These are phyloP conservation scores for Oncorhynchus tshawytscha DNA, from an alignment of 2,113 vertebrate species.

Conservation along the genomic window DNA sequence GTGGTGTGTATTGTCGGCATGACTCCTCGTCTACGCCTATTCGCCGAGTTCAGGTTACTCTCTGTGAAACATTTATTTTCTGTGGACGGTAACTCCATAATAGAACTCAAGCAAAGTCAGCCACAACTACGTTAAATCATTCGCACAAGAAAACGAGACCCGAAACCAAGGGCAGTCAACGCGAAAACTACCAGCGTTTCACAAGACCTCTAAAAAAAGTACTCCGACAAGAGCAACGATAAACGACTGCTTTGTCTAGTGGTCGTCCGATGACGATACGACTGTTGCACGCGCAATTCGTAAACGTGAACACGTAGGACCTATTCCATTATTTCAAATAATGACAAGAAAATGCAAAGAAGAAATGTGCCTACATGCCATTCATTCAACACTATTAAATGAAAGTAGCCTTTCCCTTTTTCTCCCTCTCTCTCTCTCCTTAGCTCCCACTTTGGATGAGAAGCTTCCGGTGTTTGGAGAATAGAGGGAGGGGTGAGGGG, in stretches of 20 bases:
- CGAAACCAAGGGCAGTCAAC: not conserved
- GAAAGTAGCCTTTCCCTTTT: not conserved
- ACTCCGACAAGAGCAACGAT: not conserved
- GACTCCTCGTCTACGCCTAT: not conserved
- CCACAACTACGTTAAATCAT: not conserved
- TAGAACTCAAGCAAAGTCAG: not conserved
- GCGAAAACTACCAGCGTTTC: not conserved
- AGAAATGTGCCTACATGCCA: not conserved
- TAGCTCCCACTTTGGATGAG: slow-evolving; percentile 4
- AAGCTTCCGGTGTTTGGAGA: slow-evolving; percentile 25
- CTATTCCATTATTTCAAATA: too few species aligned
- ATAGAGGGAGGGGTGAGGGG: not conserved
- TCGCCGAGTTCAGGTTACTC: not conserved
- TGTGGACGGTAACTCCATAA: not conserved
- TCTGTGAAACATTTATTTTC: not conserved
- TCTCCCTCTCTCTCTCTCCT: not conserved
- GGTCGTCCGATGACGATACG: not conserved
- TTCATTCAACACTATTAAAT: not conserved
- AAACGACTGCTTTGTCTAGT: slow-evolving; percentile 2
- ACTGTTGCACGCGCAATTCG: not conserved
- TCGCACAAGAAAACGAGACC: not conserved
- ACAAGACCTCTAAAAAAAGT: not conserved
- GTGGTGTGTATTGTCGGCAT: not conserved
- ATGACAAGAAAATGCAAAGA: too few species aligned
- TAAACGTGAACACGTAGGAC: too few species aligned